phyloP scores from a whole-genome alignment of 2,797 vertebrate species.

The Acestrorhynchus altus region DNA sequence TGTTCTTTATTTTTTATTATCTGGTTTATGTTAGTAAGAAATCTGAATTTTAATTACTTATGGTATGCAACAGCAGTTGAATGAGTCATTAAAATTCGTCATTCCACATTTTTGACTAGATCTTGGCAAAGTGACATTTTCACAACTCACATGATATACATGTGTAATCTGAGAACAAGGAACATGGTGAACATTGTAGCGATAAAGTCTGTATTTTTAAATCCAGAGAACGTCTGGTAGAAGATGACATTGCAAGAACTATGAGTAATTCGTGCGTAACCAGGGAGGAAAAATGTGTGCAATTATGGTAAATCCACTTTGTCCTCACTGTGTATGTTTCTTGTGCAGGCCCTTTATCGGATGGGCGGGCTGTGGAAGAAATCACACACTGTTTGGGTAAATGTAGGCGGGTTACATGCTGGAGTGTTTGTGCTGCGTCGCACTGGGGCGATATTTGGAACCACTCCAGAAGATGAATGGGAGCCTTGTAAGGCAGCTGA shows the following conservation, averaged over 20 bases:
- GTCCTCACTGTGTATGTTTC: conserved; percentile 20
- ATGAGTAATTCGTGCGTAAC: neutral
- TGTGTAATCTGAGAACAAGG: neutral
- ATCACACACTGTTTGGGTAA: conserved; percentile 93
- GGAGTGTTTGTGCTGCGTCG: conserved; percentile 92
- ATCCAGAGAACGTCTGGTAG: neutral
- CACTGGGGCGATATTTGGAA: conserved; percentile 74
- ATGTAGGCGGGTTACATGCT: conserved; percentile 93
- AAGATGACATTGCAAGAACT: neutral
- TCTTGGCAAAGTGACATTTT: neutral
- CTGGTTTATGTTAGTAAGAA: too few species aligned
- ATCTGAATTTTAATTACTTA: too few species aligned
- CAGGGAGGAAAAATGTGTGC: conserved; percentile 23
- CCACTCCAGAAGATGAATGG: conserved; percentile 71
- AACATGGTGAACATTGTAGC: neutral
- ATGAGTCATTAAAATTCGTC: neutral
- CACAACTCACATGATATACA: neutral
- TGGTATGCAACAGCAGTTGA: neutral
- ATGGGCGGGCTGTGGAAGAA: conserved; percentile 91
- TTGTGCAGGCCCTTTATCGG: conserved; percentile 84
- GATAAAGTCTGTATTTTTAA: neutral
- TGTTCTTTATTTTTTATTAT: too few species aligned
- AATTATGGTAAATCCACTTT: conserved; percentile 49
- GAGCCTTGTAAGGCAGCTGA: conserved; percentile 58
- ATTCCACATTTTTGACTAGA: neutral